Evolutionary conservation across 2,797 vertebrate species (phyloP).

Genomic region (Taenioides sp.): DNA sequence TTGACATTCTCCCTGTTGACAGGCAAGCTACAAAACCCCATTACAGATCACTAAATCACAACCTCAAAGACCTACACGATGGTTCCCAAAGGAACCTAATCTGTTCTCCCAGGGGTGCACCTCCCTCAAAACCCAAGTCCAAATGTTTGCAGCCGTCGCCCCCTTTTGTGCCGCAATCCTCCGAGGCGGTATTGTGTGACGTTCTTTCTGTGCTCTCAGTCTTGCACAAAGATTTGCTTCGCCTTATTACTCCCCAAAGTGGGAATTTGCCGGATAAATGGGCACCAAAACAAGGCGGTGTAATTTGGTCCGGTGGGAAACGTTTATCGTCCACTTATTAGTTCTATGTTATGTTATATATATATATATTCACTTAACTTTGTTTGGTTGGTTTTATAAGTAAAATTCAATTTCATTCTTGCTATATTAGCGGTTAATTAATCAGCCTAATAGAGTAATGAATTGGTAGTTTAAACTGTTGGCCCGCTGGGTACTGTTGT

Average conservation of each 20-base stretch:
- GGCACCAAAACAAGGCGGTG: slow-evolving; percentile 51
- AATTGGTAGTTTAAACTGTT: too few relatives aligned
- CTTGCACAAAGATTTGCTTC: slow-evolving; percentile 60
- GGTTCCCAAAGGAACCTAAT: slow-evolving; percentile 64
- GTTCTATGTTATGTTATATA: too few relatives aligned
- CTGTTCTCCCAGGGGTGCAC: slow-evolving; percentile 54
- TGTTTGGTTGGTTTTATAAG: not conserved
- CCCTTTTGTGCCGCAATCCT: slow-evolving; percentile 66
- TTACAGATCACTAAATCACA: slow-evolving; percentile 34
- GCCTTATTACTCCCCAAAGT: slow-evolving; percentile 58
- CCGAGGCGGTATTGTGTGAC: slow-evolving; percentile 68
- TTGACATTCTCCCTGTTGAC: not conserved
- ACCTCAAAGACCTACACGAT: slow-evolving; percentile 60
- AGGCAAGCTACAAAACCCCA: not conserved
- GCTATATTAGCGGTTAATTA: too few relatives aligned
- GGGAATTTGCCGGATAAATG: slow-evolving; percentile 55
- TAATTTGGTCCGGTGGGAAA: slow-evolving; percentile 48
- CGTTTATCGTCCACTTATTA: slow-evolving; percentile 17
- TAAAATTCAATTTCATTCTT: not conserved
- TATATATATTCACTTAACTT: too few relatives aligned
- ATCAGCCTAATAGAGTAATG: too few relatives aligned
- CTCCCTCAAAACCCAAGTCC: slow-evolving; percentile 59
- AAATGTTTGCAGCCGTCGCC: slow-evolving; percentile 68
- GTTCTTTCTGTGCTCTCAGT: slow-evolving; percentile 59
- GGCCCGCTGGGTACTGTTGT: too few relatives aligned